phyloP scores from a whole-genome alignment of 1,140 invertebrate species.

The Aleiodes sp. region DNA sequence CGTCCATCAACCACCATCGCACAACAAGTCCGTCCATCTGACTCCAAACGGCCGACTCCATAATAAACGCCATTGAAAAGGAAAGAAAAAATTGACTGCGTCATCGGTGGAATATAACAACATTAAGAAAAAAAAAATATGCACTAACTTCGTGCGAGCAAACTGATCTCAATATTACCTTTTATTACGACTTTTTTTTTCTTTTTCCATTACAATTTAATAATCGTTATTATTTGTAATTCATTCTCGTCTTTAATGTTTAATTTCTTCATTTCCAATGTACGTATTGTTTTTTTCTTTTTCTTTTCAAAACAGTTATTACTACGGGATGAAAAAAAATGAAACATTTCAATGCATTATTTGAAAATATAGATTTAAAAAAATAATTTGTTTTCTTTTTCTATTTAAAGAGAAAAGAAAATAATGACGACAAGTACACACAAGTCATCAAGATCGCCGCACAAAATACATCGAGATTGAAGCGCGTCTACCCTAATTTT shows the following conservation, averaged over 20 bases:
- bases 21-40: constrained; percentile 30
- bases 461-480: constrained; percentile 2
- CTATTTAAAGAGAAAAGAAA: not conserved
- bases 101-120: not conserved
- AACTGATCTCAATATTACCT: constrained; percentile 35
- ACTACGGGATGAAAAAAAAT: too few species aligned
- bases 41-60: constrained; percentile 1
- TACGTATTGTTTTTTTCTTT: not conserved
- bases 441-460: not conserved
- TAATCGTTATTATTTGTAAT: constrained; percentile 23
- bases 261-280: not conserved
- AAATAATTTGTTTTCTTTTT: not conserved
- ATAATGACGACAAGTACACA: not conserved
- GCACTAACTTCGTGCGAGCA: constrained; percentile 22
- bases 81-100: not conserved
- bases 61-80: not conserved
- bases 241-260: not conserved
- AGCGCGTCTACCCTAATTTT: constrained; percentile 6
- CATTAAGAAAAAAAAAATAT: constrained; percentile 2
- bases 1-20: constrained; percentile 7
- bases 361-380: too few species aligned
- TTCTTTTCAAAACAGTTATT: too few species aligned
- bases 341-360: too few species aligned
- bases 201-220: constrained; percentile 24
- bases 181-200: too few species aligned